These are phyloP conservation scores for Urocitellus parryii DNA, from an alignment of 2,113 vertebrate species.

Conservation along the genomic window DNA sequence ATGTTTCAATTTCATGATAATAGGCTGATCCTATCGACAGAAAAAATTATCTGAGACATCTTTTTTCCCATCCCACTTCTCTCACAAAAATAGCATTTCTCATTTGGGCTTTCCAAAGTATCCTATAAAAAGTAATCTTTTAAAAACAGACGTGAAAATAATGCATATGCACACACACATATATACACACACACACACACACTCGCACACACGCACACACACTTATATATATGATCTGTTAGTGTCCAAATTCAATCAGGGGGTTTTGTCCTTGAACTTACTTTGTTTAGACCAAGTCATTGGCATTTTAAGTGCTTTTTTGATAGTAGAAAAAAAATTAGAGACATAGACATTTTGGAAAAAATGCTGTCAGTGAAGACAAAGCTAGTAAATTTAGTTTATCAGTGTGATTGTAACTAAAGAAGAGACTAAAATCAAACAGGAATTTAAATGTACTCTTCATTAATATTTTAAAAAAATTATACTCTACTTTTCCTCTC, in stretches of 20 bases:
- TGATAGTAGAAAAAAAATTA: constrained; percentile 44
- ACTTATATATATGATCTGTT: no score
- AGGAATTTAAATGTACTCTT: neutral
- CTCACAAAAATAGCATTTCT: neutral
- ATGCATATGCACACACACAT: neutral
- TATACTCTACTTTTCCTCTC: neutral
- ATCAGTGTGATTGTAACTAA: neutral
- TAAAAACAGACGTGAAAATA: neutral
- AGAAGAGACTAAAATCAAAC: neutral
- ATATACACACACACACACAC: neutral
- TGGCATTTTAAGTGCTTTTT: constrained; percentile 56
- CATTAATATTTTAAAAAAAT: neutral
- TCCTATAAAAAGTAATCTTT: constrained; percentile 8
- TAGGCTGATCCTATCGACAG: neutral
- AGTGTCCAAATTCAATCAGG: no score
- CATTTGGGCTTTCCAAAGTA: neutral
- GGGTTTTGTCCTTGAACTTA: no score
- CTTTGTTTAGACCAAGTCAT: neutral
- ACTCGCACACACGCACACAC: no score
- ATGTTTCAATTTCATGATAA: constrained; percentile 43
- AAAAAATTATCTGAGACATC: constrained; percentile 21
- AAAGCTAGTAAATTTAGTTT: neutral
- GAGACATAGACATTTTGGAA: neutral
- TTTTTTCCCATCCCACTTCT: neutral
- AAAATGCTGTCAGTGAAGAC: constrained; percentile 15